Conservation (phyloP, 2,797 vertebrate species). For the Gobionotothen gibberifrons region DNA sequence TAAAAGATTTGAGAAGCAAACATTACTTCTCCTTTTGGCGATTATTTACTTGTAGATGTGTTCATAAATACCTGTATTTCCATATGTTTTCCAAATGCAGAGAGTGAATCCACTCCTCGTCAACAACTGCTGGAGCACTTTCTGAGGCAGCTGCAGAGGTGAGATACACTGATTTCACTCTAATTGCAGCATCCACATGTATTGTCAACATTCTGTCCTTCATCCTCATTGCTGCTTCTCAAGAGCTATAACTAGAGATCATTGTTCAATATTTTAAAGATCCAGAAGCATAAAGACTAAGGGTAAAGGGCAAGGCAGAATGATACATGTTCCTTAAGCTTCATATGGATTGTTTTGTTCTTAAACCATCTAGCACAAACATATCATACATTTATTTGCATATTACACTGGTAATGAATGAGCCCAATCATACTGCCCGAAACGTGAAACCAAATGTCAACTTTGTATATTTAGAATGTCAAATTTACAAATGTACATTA, state of each 20-base stretch:
- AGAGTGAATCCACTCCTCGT: constrained; percentile 94
- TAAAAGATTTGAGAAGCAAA: neutral
- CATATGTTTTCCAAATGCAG: constrained; percentile 73
- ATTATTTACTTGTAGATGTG: neutral
- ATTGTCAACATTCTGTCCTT: neutral
- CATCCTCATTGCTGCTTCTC: neutral
- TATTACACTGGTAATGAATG: neutral
- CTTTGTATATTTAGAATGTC: constrained; percentile 4
- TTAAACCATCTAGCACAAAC: neutral
- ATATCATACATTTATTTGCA: neutral
- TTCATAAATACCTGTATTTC: constrained; percentile 10
- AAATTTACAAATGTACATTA: neutral
- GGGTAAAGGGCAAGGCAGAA: too few relatives aligned
- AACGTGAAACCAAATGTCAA: neutral
- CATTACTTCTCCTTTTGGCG: neutral
- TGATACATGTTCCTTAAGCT: too few relatives aligned
- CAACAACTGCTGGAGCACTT: constrained; percentile 97
- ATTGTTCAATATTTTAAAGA: neutral
- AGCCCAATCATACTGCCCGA: neutral
- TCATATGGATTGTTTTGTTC: too few relatives aligned
- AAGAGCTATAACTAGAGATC: neutral
- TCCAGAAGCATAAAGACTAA: neutral
- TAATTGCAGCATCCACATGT: neutral
- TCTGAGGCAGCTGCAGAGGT: constrained; percentile 97
- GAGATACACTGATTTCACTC: constrained; percentile 21